Evolutionary conservation across 1,140 invertebrate species (phyloP).

Genomic region (Dendroctonus valens): DNA sequence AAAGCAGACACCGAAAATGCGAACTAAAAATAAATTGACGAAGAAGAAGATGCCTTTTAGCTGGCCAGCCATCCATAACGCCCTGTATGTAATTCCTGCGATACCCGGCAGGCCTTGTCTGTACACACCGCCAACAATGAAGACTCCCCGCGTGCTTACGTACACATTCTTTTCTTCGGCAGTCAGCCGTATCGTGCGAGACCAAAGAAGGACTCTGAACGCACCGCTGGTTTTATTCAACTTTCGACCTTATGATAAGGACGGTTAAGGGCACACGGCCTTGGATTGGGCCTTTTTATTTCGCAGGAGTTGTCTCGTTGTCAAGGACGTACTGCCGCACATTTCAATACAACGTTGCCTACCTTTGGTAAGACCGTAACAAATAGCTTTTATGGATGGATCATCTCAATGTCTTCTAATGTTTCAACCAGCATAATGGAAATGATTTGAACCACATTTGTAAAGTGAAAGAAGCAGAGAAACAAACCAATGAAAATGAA

Average conservation of each 20-base stretch:
- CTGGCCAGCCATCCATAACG: conserved; percentile 5
- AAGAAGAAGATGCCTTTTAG: neutral
- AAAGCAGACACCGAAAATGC: too few species aligned
- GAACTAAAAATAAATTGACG: too few species aligned
- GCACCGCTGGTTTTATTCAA: conserved; percentile 16
- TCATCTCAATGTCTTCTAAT: too few species aligned
- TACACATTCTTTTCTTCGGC: conserved; percentile 28
- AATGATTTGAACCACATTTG: too few species aligned
- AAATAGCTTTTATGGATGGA: too few species aligned
- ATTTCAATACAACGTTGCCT: conserved; percentile 14
- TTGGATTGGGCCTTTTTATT: conserved; percentile 22
- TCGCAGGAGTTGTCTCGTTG: conserved; percentile 23
- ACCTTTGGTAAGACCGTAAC: too few species aligned
- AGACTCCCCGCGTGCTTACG: conserved; percentile 20
- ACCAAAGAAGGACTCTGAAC: conserved; percentile 29
- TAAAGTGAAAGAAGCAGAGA: too few species aligned
- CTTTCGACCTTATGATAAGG: conserved; percentile 13
- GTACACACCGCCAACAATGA: conserved; percentile 22
- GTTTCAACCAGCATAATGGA: too few species aligned
- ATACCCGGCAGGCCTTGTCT: conserved; percentile 24
- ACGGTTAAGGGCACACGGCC: conserved; percentile 2
- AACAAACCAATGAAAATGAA: too few species aligned
- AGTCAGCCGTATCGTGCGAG: conserved; percentile 25
- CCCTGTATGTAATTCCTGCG: conserved; percentile 16
- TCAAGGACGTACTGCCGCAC: conserved; percentile 22